Evolutionary conservation across 2,888 invertebrate genomes (phyloP).

Genomic region (Hetaerina titia): DNA sequence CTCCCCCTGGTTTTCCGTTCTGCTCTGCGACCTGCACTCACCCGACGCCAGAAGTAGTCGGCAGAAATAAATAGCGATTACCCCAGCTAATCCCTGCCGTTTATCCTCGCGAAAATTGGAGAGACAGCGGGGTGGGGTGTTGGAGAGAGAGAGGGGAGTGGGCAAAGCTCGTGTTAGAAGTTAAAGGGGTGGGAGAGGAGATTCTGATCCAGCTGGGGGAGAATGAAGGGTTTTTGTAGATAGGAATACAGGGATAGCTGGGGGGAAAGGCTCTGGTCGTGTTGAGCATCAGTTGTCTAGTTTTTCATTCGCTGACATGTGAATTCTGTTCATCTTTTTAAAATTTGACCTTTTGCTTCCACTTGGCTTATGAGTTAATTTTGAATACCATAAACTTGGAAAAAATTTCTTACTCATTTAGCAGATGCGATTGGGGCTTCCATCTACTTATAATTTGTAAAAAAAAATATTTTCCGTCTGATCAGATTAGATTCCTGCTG

Average conservation of each 20-base stretch:
- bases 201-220: background rate
- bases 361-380: background rate
- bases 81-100: slow-evolving; percentile 57
- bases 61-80: slow-evolving; percentile 66
- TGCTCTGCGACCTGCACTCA: no score
- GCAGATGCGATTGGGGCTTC: background rate
- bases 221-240: background rate
- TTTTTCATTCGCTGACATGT: background rate
- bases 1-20: no score
- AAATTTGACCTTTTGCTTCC: background rate
- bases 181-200: background rate
- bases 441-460: background rate
- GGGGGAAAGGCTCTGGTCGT: background rate
- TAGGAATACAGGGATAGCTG: background rate
- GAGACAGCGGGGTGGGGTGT: background rate
- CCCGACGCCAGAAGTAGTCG: background rate
- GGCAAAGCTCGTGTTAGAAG: background rate
- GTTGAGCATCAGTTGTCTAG: background rate
- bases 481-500: no score
- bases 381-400: background rate
- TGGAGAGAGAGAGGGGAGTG: background rate
- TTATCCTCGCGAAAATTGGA: slow-evolving; percentile 66
- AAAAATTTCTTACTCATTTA: background rate
- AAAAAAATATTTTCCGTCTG: no score
- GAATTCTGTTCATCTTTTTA: slow-evolving; percentile 1